Conservation (phyloP, 2,797 vertebrate genomes). For the Brotula barbata region DNA sequence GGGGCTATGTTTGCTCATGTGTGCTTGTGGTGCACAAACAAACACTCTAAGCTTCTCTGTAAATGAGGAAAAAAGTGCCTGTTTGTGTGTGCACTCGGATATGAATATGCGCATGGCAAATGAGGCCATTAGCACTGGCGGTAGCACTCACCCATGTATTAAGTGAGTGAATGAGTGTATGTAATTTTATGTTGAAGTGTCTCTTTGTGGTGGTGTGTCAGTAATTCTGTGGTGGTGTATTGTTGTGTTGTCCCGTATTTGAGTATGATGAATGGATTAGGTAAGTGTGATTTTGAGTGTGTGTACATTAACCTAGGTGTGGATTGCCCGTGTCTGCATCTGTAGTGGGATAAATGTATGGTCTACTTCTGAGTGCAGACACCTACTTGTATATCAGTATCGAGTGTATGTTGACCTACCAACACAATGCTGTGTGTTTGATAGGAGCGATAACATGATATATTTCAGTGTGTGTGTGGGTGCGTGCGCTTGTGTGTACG, state of each 20-base stretch:
- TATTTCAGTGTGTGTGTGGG: conserved; percentile 41
- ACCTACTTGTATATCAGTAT: conserved; percentile 30
- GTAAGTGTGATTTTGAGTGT: conserved; percentile 39
- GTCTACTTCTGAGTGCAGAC: conserved; percentile 36
- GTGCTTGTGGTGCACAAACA: conserved; percentile 67
- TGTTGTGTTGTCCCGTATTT: conserved; percentile 11
- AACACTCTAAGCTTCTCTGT: conserved; percentile 64
- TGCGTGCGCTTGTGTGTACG: conserved; percentile 54
- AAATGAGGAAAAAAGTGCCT: conserved; percentile 52
- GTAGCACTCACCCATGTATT: conserved; percentile 17
- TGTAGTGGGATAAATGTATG: conserved; percentile 55
- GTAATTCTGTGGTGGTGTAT: background rate
- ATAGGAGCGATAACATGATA: conserved; percentile 39
- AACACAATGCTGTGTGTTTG: conserved; percentile 50
- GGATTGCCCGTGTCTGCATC: conserved; percentile 58
- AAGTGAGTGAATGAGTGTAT: conserved; percentile 45
- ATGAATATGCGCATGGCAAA: conserved; percentile 66
- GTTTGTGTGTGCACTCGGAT: conserved; percentile 50
- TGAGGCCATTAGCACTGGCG: conserved; percentile 63
- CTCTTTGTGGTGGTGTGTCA: conserved; percentile 49
- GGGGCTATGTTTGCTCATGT: conserved; percentile 59
- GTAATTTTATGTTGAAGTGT: conserved; percentile 62
- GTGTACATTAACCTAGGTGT: conserved; percentile 53
- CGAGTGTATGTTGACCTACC: conserved; percentile 26
- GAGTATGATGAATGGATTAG: conserved; percentile 42